A percentile compares a stretch with the other conserved stretches of the same genome.
phyloP scores from a whole-genome alignment of 2,797 vertebrate genomes.

The Muraenolepis orangiensis region DNA sequence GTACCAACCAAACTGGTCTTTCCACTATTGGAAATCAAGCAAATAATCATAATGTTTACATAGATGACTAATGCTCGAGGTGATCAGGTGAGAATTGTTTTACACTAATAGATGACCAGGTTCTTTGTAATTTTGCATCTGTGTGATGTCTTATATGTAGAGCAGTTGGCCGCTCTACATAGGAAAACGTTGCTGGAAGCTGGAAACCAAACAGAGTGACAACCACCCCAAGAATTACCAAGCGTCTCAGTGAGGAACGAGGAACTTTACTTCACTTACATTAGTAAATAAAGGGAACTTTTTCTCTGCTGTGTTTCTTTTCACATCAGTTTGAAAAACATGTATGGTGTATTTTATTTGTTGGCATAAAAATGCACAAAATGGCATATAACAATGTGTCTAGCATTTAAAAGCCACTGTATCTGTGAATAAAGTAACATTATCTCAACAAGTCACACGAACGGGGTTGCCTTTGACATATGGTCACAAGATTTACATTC shows the following conservation, averaged over 20 bases:
- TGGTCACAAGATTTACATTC: conserved; percentile 61
- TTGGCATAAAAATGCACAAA: background rate
- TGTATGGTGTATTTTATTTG: background rate
- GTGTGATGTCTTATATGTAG: no score
- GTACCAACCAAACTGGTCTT: conserved; percentile 16
- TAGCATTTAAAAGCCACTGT: background rate
- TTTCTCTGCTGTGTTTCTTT: background rate
- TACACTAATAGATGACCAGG: background rate
- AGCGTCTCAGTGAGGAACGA: background rate
- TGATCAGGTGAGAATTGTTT: background rate
- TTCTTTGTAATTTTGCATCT: background rate
- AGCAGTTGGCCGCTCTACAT: conserved; percentile 40
- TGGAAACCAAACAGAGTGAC: conserved; percentile 20
- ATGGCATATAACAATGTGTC: background rate
- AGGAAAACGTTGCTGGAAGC: conserved; percentile 30
- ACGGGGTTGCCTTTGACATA: conserved; percentile 38
- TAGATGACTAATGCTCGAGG: no score
- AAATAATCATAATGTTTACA: background rate
- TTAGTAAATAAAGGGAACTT: background rate
- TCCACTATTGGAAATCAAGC: conserved; percentile 3
- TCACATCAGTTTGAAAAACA: background rate
- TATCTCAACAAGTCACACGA: conserved; percentile 57
- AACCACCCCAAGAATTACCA: background rate
- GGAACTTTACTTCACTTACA: no score
- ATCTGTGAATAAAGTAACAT: background rate